Conservation (phyloP, 2,888 invertebrate species). For the Torymus auratus region DNA sequence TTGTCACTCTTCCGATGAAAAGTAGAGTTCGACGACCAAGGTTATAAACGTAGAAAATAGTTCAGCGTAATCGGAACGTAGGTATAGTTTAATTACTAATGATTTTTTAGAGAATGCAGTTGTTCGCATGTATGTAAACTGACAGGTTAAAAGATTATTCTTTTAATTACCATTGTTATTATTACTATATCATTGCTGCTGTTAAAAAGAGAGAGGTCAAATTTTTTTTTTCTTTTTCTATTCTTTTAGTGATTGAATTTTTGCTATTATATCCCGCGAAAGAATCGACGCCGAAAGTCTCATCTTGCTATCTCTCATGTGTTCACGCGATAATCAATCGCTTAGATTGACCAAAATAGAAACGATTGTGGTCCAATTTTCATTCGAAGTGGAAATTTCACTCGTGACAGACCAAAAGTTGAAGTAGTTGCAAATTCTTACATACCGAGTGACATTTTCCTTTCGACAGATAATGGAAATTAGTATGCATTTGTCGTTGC, state of each 20-base stretch:
- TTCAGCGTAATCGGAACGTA: not conserved
- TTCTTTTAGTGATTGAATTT: no score
- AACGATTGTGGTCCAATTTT: slow-evolving; percentile 1
- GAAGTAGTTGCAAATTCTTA: no score
- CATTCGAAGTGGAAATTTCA: slow-evolving; percentile 1
- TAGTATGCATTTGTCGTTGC: not conserved
- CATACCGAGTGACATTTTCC: not conserved
- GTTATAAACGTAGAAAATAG: slow-evolving; percentile 1
- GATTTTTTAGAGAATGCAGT: not conserved
- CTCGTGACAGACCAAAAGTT: not conserved
- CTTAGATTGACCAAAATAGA: not conserved
- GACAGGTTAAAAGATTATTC: slow-evolving; percentile 28
- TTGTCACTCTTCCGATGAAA: no score
- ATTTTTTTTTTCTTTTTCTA: no score
- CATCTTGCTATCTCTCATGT: slow-evolving; percentile 1
- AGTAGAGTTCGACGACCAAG: no score
- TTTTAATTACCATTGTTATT: slow-evolving; percentile 21
- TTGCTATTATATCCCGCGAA: not conserved
- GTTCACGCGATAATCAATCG: not conserved
- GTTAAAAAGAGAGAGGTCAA: not conserved
- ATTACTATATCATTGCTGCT: not conserved
- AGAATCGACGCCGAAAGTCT: not conserved
- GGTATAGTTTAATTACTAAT: slow-evolving; percentile 13
- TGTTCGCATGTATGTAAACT: not conserved
- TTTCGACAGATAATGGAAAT: not conserved